These are phyloP conservation scores for Rhyacophila evoluta DNA, from an alignment of 2,888 invertebrate species.

Conservation along the genomic window DNA sequence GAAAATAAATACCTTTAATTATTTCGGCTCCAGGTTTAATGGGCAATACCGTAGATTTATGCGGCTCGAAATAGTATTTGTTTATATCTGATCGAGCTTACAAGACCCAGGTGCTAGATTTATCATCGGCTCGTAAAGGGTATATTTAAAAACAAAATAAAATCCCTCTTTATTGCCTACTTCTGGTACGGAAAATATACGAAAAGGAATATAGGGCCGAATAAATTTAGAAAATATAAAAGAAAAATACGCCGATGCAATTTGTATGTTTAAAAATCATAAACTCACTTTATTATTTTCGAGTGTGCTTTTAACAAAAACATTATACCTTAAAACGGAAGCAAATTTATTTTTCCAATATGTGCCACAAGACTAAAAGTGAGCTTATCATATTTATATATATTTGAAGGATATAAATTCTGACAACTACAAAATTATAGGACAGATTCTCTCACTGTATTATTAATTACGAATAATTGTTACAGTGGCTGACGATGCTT, in stretches of 20 bases:
- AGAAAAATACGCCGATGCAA: neutral
- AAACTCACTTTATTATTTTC: neutral
- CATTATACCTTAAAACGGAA: no score
- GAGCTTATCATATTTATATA: no score
- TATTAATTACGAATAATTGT: no score
- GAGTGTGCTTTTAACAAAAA: no score
- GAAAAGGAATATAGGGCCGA: neutral
- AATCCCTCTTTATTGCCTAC: conserved; percentile 14
- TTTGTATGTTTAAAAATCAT: neutral
- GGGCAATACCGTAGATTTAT: conserved; percentile 22
- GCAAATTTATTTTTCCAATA: no score
- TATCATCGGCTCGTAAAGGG: conserved; percentile 21
- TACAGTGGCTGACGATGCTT: no score
- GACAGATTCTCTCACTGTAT: no score
- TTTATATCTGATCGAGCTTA: conserved; percentile 24
- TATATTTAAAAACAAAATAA: conserved; percentile 24
- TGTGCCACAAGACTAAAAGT: no score
- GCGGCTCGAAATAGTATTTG: neutral
- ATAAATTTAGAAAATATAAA: neutral
- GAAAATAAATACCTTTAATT: neutral
- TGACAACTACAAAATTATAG: no score
- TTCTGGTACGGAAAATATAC: conserved; percentile 8
- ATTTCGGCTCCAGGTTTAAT: neutral
- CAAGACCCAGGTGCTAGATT: conserved; percentile 17
- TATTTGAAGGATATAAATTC: no score